Conservation (phyloP, 2,113 vertebrate species). For the Electrona antarctica region DNA sequence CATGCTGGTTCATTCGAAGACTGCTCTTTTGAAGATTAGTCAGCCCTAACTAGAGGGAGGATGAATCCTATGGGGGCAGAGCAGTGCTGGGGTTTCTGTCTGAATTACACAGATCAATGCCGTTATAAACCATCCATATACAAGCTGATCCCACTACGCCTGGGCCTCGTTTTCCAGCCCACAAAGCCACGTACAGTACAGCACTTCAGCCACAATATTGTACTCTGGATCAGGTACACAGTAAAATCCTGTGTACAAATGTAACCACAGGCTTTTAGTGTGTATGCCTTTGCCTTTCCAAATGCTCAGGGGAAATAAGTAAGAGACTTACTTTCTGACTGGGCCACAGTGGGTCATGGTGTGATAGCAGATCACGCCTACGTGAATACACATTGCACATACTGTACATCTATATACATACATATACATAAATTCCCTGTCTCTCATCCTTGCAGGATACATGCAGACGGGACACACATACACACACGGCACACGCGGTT, state of each 20-base stretch:
- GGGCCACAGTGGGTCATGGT: background rate
- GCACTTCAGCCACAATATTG: background rate
- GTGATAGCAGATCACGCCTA: too few species aligned
- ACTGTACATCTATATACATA: constrained; percentile 4
- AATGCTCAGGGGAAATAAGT: background rate
- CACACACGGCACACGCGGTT: constrained; percentile 24
- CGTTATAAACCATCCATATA: constrained; percentile 6
- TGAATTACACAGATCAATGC: constrained; percentile 18
- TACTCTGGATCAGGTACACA: background rate
- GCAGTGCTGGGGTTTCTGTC: background rate
- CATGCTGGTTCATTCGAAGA: constrained; percentile 10
- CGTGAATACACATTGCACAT: background rate
- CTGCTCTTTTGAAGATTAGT: constrained; percentile 18
- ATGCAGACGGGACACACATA: constrained; percentile 41
- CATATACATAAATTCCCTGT: constrained; percentile 1
- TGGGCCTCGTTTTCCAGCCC: background rate
- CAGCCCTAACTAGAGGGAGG: constrained; percentile 5
- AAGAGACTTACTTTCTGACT: background rate
- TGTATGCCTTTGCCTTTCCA: background rate
- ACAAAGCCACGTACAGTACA: constrained; percentile 4
- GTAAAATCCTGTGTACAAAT: too few species aligned
- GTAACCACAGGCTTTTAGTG: too few species aligned
- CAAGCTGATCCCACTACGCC: background rate
- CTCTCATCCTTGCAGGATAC: constrained; percentile 12
- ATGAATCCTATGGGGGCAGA: background rate